phyloP scores from a whole-genome alignment of 2,113 vertebrate species.

The Otus sunia region DNA sequence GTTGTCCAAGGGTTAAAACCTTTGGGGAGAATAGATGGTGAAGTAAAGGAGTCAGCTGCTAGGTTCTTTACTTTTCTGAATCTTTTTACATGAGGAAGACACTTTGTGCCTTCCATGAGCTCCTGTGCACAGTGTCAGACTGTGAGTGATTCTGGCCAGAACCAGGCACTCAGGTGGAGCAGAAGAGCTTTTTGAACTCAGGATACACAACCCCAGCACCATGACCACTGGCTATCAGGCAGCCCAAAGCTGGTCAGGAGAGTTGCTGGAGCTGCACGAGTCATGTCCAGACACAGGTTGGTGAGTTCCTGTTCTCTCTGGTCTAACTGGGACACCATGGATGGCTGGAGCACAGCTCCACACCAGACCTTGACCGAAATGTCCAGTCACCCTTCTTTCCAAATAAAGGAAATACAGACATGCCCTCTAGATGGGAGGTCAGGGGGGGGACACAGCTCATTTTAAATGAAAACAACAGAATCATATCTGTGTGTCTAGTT shows the following conservation, averaged over 20 bases:
- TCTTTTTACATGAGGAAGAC: not conserved
- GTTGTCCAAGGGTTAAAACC: not conserved
- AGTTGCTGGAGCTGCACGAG: not conserved
- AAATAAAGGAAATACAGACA: not conserved
- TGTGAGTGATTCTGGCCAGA: not conserved
- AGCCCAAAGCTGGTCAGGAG: not conserved
- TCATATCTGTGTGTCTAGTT: not conserved
- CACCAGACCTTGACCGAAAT: not conserved
- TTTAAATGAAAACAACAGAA: not conserved
- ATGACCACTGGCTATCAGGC: not conserved
- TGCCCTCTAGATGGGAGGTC: not conserved
- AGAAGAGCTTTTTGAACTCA: not conserved
- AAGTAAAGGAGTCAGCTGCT: not conserved
- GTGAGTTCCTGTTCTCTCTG: not conserved
- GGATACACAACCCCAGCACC: not conserved
- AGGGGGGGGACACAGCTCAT: not conserved
- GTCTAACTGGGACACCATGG: not conserved
- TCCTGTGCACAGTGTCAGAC: not conserved
- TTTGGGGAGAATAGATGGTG: not conserved
- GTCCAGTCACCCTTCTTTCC: not conserved
- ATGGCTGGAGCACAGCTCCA: not conserved
- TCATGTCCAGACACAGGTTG: not conserved
- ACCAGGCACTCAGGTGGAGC: not conserved
- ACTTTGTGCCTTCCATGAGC: not conserved
- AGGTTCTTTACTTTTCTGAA: not conserved